Evolutionary conservation across 2,113 vertebrate genomes (phyloP), one percentile per base, ranked within the genome.

Genomic region (Atrichornis clamosus): DNA sequence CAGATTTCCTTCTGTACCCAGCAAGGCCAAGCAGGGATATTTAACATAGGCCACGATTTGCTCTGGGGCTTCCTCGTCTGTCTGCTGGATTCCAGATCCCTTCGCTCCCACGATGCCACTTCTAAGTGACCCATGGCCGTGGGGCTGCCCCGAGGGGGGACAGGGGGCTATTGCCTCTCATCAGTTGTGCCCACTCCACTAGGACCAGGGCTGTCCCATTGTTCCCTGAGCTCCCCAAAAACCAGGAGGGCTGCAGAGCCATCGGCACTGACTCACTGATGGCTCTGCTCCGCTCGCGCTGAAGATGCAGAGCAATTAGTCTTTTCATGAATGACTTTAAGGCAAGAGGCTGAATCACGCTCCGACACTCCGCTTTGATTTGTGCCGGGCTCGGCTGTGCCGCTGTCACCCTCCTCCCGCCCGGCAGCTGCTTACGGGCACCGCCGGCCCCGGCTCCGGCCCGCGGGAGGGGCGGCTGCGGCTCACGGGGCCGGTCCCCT

Each of bases 71-170:
- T 35, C 24, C 17, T 18, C 7, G 7, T 33, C 62, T 60, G 37
- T 42, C 21, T 22, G 55, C 50, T 7, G 69, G 49, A 20, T 5
- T 2, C 62, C 2, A 5, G 20, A 14, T 89, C 55, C 56, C 33
- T 46, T 24, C 0, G 0, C 13, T 39, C 35, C 44, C 2, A 0
- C 1, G 0, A 1, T 5, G 41, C 30, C 5, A 0, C 37, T 39
- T 28, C 6, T 27, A 58, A 32, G n/a, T 3, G 7, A 68, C 20
- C 7, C 81, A 41, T n/a, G 23, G 47, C 9, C 3, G 1, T 30
- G 78, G 69, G 79, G 79, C 74, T 55, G 77, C 47, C 63, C 68
- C 6, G 2, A 33, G 32, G 37, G 58, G 18, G 5, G 6, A 28
- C 11, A 4, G 3, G 0, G 2, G 12, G 8, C 32, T 42, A 46